A percentile compares a stretch with the other conserved stretches of the same genome.
These are phyloP conservation scores for Drosophila birchii DNA, from an alignment of 2,888 invertebrate genomes.

Conservation along the genomic window DNA sequence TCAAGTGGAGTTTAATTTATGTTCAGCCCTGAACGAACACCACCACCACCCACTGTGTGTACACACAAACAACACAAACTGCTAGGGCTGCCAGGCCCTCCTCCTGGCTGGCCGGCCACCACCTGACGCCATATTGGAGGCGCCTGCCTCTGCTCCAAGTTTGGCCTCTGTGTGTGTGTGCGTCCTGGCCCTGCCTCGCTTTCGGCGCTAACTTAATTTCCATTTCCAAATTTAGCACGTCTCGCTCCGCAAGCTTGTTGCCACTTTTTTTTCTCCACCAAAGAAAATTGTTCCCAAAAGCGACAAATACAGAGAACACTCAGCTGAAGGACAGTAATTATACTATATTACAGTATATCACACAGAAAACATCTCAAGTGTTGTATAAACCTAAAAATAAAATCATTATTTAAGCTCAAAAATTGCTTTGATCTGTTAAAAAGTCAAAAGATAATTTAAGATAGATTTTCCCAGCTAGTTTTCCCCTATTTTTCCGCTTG, in stretches of 20 bases:
- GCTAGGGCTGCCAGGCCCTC: background rate
- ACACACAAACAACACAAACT: background rate
- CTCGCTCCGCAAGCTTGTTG: constrained; percentile 34
- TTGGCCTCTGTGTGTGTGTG: constrained; percentile 26
- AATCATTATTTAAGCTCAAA: background rate
- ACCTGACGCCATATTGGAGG: constrained; percentile 46
- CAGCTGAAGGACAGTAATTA: background rate
- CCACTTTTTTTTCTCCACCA: background rate
- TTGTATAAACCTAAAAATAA: background rate
- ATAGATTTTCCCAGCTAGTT: too few species aligned
- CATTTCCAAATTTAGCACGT: constrained; percentile 74
- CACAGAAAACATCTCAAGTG: background rate
- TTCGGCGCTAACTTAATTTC: constrained; percentile 67
- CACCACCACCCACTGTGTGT: background rate
- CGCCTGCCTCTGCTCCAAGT: constrained; percentile 28
- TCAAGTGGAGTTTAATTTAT: constrained; percentile 55
- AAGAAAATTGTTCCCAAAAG: constrained; percentile 4
- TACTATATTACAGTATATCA: too few species aligned
- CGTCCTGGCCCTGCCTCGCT: constrained; percentile 29
- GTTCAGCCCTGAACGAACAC: constrained; percentile 35
- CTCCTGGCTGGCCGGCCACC: constrained; percentile 36
- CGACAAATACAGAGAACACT: constrained; percentile 7
- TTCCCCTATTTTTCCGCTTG: constrained; percentile 17
- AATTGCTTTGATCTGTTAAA: too few species aligned
- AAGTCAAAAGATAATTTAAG: background rate